Percentiles rank a stretch among this genome's conserved stretches.
Evolutionary conservation across 2,888 invertebrate species (phyloP).

Genomic region (Drosophila neutralis): DNA sequence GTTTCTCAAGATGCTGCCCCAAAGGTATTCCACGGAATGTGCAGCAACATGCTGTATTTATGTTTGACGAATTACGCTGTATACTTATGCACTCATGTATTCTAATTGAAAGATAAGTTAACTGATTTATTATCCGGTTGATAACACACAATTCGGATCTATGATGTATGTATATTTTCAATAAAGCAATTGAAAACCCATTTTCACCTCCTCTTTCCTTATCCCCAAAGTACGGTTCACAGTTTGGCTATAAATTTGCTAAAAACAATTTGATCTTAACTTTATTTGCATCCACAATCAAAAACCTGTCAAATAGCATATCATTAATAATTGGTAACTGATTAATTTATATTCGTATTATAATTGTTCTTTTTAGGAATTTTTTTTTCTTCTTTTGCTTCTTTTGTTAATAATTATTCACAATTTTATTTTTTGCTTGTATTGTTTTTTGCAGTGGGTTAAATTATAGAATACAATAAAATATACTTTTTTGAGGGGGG

Average conservation of each 20-base stretch:
- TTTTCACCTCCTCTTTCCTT: constrained; percentile 15
- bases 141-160: constrained; percentile 47
- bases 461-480: constrained; percentile 59
- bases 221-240: background rate
- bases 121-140: constrained; percentile 61
- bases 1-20: constrained; percentile 13
- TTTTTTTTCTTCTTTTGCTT: constrained; percentile 51
- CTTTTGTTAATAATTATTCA: constrained; percentile 77
- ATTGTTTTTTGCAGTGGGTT: constrained; percentile 42
- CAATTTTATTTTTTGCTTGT: constrained; percentile 38
- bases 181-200: constrained; percentile 53
- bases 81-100: constrained; percentile 49
- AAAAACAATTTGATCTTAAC: constrained; percentile 69
- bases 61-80: constrained; percentile 10
- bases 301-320: constrained; percentile 50
- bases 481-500: constrained; percentile 37
- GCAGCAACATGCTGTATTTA: constrained; percentile 30
- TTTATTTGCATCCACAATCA: constrained; percentile 60
- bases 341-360: constrained; percentile 52
- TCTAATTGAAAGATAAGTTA: constrained; percentile 65
- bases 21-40: constrained; percentile 7
- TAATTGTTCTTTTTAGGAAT: constrained; percentile 45
- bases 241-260: constrained; percentile 33
- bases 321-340: constrained; percentile 38
- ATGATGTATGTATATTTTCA: constrained; percentile 46